Conservation (phyloP, 1,140 invertebrate genomes). For the Eumaeus atala region DNA sequence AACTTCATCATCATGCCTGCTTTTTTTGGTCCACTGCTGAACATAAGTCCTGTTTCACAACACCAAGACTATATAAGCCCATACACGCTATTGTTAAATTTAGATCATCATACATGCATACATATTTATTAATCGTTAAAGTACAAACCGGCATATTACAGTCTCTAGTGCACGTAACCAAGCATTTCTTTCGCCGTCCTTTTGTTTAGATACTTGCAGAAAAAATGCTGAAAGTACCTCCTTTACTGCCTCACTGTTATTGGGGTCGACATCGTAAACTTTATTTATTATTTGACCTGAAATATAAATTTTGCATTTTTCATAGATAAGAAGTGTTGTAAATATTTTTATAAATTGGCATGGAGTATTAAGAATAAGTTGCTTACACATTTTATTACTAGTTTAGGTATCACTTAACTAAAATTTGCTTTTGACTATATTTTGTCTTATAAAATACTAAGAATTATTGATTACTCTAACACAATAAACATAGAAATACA, state of each 20-base stretch:
- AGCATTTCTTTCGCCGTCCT: conserved; percentile 29
- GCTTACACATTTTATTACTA: conserved; percentile 7
- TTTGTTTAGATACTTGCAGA: conserved; percentile 42
- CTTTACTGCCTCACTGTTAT: conserved; percentile 52
- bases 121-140: background rate
- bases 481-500: no score
- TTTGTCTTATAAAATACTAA: no score
- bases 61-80: no score
- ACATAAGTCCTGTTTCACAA: no score
- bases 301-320: conserved; percentile 20
- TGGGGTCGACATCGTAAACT: conserved; percentile 51
- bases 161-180: conserved; percentile 44
- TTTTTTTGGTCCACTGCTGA: no score
- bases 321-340: background rate
- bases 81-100: background rate
- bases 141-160: conserved; percentile 45
- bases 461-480: no score
- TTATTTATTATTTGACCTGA: conserved; percentile 53
- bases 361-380: background rate
- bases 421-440: no score
- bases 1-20: no score
- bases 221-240: conserved; percentile 44
- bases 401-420: no score
- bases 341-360: background rate
- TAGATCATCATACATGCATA: background rate